phyloP scores from a whole-genome alignment of 2,888 invertebrate species.

The Xylophagus ater region DNA sequence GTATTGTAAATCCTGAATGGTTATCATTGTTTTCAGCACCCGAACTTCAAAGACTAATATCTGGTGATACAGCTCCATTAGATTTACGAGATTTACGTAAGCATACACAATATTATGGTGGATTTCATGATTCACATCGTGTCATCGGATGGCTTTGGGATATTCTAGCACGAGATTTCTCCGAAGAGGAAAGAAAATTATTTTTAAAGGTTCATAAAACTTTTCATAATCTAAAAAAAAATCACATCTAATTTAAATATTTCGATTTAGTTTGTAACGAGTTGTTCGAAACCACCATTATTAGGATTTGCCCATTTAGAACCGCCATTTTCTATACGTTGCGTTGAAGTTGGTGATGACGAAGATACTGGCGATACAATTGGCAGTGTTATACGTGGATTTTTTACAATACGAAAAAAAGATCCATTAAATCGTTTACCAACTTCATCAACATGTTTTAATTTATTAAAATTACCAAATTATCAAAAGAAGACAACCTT shows the following conservation, averaged over 20 bases:
- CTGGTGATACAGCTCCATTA: slow-evolving; percentile 88
- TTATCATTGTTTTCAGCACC: slow-evolving; percentile 88
- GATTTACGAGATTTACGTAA: slow-evolving; percentile 77
- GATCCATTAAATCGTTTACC: slow-evolving; percentile 90
- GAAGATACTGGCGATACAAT: slow-evolving; percentile 68
- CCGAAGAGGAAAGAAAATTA: slow-evolving; percentile 78
- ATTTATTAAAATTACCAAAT: slow-evolving; percentile 93
- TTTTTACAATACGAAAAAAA: slow-evolving; percentile 92
- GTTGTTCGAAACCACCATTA: slow-evolving; percentile 93
- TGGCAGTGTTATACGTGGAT: slow-evolving; percentile 94
- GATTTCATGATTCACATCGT: slow-evolving; percentile 95
- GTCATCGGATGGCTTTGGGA: slow-evolving; percentile 99
- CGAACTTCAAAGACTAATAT: slow-evolving; percentile 88
- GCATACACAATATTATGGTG: slow-evolving; percentile 98
- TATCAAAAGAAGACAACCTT: slow-evolving; percentile 93
- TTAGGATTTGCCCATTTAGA: slow-evolving; percentile 93
- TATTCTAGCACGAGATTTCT: slow-evolving; percentile 90
- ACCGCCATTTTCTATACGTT: slow-evolving; percentile 95
- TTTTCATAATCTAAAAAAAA: not conserved
- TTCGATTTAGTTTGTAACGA: slow-evolving; percentile 65
- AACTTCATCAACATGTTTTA: slow-evolving; percentile 99
- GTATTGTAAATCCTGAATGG: slow-evolving; percentile 93
- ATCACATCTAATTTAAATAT: not conserved
- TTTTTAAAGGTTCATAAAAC: slow-evolving; percentile 68
- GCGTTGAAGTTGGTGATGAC: slow-evolving; percentile 98